Evolutionary conservation across 1,140 invertebrate genomes (phyloP).

Genomic region (Saxidomus purpurata): DNA sequence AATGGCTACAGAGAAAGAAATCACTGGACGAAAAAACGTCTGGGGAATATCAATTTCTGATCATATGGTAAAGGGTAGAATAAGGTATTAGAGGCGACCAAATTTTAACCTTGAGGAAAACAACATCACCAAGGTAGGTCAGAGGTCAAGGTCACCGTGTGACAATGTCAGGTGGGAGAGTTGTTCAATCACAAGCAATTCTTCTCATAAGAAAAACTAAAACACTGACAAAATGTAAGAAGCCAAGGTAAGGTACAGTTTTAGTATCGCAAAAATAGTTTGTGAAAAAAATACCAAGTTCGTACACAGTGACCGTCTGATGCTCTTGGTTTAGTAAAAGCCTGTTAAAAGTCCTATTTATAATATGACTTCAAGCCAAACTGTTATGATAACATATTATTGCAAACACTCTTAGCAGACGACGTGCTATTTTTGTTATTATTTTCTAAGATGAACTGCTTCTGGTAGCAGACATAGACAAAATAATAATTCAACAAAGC

Average conservation of each 20-base stretch:
- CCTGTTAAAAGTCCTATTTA: not conserved
- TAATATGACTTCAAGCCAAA: not conserved
- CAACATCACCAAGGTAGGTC: constrained; percentile 63
- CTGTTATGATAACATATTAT: not conserved
- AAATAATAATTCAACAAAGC: not conserved
- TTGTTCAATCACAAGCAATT: constrained; percentile 35
- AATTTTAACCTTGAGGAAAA: constrained; percentile 55
- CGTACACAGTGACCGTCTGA: not conserved
- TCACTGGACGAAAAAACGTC: constrained; percentile 11
- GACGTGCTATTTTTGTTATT: not conserved
- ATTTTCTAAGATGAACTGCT: not conserved
- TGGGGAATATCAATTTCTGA: constrained; percentile 6
- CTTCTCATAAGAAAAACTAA: constrained; percentile 21
- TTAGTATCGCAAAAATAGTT: constrained; percentile 24
- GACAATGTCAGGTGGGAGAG: constrained; percentile 44
- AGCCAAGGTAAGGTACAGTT: constrained; percentile 34
- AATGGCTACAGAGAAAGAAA: constrained; percentile 16
- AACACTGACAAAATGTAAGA: constrained; percentile 40
- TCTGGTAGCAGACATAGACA: not conserved
- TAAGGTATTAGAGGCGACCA: constrained; percentile 11
- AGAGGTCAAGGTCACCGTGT: constrained; percentile 61
- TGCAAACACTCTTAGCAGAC: not conserved
- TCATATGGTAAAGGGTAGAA: not conserved
- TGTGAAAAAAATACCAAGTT: not conserved
- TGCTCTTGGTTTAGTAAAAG: not conserved